phyloP scores from a whole-genome alignment of 2,113 vertebrate species.

The Hucho hucho region DNA sequence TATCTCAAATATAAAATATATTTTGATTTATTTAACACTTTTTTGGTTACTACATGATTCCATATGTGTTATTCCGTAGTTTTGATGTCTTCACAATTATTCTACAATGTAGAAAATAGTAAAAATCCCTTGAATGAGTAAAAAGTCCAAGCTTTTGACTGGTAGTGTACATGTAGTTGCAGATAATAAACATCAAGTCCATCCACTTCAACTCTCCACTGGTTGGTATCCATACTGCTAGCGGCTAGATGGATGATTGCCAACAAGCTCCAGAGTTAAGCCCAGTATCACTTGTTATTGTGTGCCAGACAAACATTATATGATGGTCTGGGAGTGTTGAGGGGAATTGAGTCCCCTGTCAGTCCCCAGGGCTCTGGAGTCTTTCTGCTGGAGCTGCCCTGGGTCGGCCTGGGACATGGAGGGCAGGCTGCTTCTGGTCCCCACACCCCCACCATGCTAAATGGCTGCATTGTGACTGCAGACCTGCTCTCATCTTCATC shows the following conservation, averaged over 20 bases:
- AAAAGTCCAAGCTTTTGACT: too few relatives aligned
- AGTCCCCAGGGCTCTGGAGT: constrained; percentile 72
- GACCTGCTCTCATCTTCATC: constrained; percentile 86
- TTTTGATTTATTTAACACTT: too few relatives aligned
- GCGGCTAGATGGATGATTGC: constrained; percentile 34
- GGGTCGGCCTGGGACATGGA: constrained; percentile 73
- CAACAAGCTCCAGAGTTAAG: constrained; percentile 33
- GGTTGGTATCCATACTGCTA: constrained; percentile 26
- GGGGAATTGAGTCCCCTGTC: constrained; percentile 49
- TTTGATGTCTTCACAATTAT: too few relatives aligned
- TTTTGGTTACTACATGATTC: too few relatives aligned
- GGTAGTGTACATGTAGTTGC: neutral
- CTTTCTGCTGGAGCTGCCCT: constrained; percentile 75
- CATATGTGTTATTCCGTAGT: too few relatives aligned
- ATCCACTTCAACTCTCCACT: constrained; percentile 15
- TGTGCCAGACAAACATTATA: constrained; percentile 51
- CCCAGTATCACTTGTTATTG: constrained; percentile 33
- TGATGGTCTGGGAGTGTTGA: constrained; percentile 72
- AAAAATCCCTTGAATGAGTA: too few relatives aligned
- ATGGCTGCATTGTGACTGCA: constrained; percentile 88
- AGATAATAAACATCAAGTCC: constrained; percentile 6
- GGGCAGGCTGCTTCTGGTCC: constrained; percentile 37
- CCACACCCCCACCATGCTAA: constrained; percentile 78
- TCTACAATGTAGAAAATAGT: too few relatives aligned
- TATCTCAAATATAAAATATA: too few relatives aligned